These are phyloP conservation scores for Synanthedon formicaeformis DNA, from an alignment of 2,888 invertebrate genomes.

Conservation along the genomic window DNA sequence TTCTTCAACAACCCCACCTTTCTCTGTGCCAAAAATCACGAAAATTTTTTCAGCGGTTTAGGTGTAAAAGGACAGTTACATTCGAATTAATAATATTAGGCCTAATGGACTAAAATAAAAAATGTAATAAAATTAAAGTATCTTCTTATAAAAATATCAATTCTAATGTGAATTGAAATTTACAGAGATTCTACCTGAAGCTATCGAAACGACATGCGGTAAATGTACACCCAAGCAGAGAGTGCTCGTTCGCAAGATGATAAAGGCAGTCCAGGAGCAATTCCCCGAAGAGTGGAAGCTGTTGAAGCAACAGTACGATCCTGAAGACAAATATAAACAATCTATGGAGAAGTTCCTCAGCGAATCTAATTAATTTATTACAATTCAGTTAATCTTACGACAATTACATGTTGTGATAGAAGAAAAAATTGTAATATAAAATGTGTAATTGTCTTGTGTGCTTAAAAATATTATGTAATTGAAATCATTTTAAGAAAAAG, in stretches of 20 bases:
- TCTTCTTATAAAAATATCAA: too few relatives aligned
- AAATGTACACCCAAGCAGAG: conserved; percentile 77
- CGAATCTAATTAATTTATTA: conserved; percentile 8
- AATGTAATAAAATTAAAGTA: too few relatives aligned
- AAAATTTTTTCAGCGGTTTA: too few relatives aligned
- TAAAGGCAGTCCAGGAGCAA: conserved; percentile 73
- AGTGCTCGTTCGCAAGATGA: conserved; percentile 66
- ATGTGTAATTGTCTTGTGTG: too few relatives aligned
- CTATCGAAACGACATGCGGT: conserved; percentile 58
- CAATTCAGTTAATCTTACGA: background rate
- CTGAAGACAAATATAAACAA: conserved; percentile 70
- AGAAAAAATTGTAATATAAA: too few relatives aligned
- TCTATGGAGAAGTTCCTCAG: conserved; percentile 64
- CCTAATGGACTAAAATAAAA: too few relatives aligned
- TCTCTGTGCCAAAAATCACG: too few relatives aligned
- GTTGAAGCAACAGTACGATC: conserved; percentile 77
- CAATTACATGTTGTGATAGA: background rate
- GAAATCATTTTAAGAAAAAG: background rate
- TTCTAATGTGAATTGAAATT: too few relatives aligned
- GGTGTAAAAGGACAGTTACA: too few relatives aligned
- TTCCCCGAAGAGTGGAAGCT: conserved; percentile 74
- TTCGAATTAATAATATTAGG: too few relatives aligned
- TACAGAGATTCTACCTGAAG: conserved; percentile 41
- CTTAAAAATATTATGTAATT: too few relatives aligned
- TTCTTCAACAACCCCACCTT: too few relatives aligned